Base-by-base conservation (phyloP, 2,888 invertebrate species). In the Deroplatys truncata region DNA sequence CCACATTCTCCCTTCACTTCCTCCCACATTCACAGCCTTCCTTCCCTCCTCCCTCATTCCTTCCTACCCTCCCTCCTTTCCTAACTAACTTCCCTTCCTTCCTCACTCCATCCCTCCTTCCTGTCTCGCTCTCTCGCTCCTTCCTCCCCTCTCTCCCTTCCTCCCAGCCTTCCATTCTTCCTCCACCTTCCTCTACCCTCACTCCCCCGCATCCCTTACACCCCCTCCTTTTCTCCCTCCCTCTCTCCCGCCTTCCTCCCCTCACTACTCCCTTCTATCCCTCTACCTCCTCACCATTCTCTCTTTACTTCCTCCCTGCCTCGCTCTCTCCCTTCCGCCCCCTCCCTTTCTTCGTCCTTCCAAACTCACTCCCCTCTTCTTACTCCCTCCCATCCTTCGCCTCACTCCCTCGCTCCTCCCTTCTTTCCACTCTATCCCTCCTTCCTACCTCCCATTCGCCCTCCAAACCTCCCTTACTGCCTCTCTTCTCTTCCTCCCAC, bases 381-480 rank as follows among this genome's bases (percentile, higher is more conserved):
- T 49, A 15, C n/a, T 49, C 49, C 49, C 86, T n/a, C n/a, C 29
- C 84, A 13, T n/a, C n/a, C 15, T 29, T n/a, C 16, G 13, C 29
- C n/a, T 16, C 28, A 15, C 28, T 84, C 28, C 29, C 84, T 16
- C 28, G 16, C 29, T n/a, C n/a, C n/a, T 84, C 83, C 35, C n/a
- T 16, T 82, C 85, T 72, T 35, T 56, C 86, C 90, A 90, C 91
- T 89, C n/a, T n/a, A n/a, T n/a, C n/a, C n/a, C n/a, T n/a, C n/a
- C n/a, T n/a, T n/a, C n/a, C n/a, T n/a, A n/a, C 89, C n/a, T 28
- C 49, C 35, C 15, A 16, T n/a, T 84, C 84, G 15, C 84, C 84
- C 13, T 29, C 16, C 28, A 13, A 13, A 16, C n/a, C n/a, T 16
- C 13, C n/a, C n/a, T n/a, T n/a, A 13, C 84, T n/a, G 13, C 84